Evolutionary conservation across 2,797 vertebrate species (phyloP).

Genomic region (Clarias fuscus): DNA sequence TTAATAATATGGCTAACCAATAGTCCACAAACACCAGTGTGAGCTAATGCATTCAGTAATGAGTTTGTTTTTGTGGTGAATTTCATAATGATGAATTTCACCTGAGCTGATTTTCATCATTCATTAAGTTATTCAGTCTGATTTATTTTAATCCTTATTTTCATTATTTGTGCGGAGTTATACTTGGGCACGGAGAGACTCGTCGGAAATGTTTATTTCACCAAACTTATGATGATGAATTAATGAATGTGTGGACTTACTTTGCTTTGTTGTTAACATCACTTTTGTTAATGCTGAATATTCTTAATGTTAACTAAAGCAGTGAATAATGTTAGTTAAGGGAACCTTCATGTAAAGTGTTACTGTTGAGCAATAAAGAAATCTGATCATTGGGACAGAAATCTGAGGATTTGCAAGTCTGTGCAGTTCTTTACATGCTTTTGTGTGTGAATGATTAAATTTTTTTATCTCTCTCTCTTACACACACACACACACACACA

Average conservation of each 20-base stretch:
- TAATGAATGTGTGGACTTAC: not conserved
- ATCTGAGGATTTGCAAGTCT: conserved; percentile 1
- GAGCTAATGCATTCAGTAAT: not conserved
- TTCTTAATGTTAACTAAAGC: not conserved
- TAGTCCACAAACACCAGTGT: not conserved
- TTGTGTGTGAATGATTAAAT: not conserved
- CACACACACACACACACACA: no score
- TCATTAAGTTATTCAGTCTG: not conserved
- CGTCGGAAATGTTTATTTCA: not conserved
- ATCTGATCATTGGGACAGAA: not conserved
- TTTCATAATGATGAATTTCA: no score
- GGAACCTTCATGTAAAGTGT: conserved; percentile 14
- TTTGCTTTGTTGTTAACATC: not conserved
- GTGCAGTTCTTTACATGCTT: not conserved
- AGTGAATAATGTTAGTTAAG: conserved; percentile 5
- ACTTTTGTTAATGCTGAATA: not conserved
- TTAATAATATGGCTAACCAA: not conserved
- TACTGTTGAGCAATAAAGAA: conserved; percentile 11
- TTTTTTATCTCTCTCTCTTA: not conserved
- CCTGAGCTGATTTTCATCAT: not conserved
- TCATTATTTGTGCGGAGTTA: not conserved
- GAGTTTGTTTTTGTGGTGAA: not conserved
- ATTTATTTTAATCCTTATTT: not conserved
- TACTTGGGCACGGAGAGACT: not conserved
- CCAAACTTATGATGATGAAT: not conserved